Evolutionary conservation across 2,113 vertebrate genomes (phyloP).

Genomic region (Rhea pennata): DNA sequence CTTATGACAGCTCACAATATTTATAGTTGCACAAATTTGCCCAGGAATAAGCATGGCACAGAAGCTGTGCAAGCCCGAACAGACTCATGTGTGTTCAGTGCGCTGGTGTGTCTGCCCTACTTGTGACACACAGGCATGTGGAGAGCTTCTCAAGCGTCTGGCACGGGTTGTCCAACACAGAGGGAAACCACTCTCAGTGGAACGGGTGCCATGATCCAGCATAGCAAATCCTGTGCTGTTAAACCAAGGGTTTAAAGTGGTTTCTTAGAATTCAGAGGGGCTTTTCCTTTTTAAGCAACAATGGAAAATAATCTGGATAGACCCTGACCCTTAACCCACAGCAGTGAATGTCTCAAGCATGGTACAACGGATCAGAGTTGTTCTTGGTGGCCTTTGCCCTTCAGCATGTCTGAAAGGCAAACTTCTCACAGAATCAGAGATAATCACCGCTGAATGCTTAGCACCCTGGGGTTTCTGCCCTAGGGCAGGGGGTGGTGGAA

Average conservation of each 20-base stretch:
- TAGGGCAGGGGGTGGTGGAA: background rate
- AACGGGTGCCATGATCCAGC: slow-evolving; percentile 12
- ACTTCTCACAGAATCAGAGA: slow-evolving; percentile 57
- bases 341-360: slow-evolving; percentile 49
- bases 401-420: slow-evolving; percentile 65
- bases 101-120: background rate
- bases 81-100: accelerated
- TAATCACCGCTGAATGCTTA: slow-evolving; percentile 65
- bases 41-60: background rate
- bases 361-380: slow-evolving; percentile 69
- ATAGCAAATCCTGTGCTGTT: slow-evolving; percentile 50
- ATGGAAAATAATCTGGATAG: slow-evolving; percentile 60
- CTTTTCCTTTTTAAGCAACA: slow-evolving; percentile 46
- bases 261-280: slow-evolving; percentile 34
- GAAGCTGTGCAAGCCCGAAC: background rate
- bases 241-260: slow-evolving; percentile 41
- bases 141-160: background rate
- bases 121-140: background rate
- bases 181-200: background rate
- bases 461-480: slow-evolving; percentile 48
- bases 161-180: background rate
- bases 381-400: slow-evolving; percentile 68
- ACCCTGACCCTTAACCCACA: slow-evolving; percentile 65
- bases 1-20: background rate
- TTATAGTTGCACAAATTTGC: background rate